Conservation (phyloP, 2,888 invertebrate genomes). For the Taenaris catops region DNA sequence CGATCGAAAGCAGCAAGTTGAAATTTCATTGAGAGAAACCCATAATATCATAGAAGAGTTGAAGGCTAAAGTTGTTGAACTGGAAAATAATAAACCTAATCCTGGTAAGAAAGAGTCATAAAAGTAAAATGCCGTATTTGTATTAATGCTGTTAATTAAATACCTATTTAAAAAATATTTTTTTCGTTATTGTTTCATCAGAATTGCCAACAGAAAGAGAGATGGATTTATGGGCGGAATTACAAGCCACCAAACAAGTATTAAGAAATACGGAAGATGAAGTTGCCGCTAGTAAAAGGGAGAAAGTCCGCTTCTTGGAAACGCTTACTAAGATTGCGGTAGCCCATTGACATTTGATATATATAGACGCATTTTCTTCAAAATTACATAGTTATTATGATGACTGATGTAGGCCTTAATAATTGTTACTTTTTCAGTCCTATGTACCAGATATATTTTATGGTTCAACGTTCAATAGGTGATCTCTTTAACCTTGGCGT, state of each 20-base stretch:
- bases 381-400: too few relatives aligned
- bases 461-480: constrained; percentile 25
- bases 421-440: constrained; percentile 50
- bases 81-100: constrained; percentile 52
- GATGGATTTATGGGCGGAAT: constrained; percentile 64
- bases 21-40: constrained; percentile 39
- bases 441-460: constrained; percentile 50
- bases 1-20: constrained; percentile 37
- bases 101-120: constrained; percentile 37
- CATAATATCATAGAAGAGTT: constrained; percentile 44
- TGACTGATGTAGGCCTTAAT: too few relatives aligned
- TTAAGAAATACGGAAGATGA: constrained; percentile 63
- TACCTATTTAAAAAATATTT: neutral
- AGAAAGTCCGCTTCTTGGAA: constrained; percentile 66
- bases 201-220: constrained; percentile 65
- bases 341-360: too few relatives aligned
- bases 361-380: too few relatives aligned
- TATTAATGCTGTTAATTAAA: neutral
- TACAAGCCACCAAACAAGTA: constrained; percentile 65
- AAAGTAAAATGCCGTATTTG: neutral
- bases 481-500: too few relatives aligned
- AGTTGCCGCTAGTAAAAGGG: constrained; percentile 52
- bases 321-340: constrained; percentile 64
- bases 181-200: constrained; percentile 28
- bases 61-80: constrained; percentile 45